phyloP scores from a whole-genome alignment of 1,140 invertebrate genomes.

The Ruditapes philippinarum region DNA sequence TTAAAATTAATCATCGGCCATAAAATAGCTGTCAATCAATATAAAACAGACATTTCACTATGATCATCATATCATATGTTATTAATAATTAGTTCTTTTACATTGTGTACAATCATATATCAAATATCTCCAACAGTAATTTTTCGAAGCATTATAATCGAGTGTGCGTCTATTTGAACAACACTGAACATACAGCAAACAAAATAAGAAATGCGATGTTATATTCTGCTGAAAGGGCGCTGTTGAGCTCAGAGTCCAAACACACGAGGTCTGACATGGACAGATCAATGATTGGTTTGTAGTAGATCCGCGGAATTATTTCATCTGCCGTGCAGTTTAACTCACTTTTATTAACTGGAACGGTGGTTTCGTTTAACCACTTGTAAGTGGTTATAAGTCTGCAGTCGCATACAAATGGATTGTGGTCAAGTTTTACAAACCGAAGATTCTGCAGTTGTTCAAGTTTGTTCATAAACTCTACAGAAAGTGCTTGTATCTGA shows the following conservation, averaged over 20 bases:
- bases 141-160: too few species aligned
- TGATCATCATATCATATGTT: too few species aligned
- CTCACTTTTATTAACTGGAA: conserved; percentile 46
- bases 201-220: too few species aligned
- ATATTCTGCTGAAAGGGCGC: conserved; percentile 16
- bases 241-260: neutral
- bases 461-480: conserved; percentile 37
- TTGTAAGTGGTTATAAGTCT: conserved; percentile 41
- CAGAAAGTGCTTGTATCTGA: neutral
- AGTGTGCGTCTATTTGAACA: too few species aligned
- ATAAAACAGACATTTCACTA: too few species aligned
- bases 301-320: conserved; percentile 20
- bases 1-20: too few species aligned
- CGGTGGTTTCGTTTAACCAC: conserved; percentile 53
- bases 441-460: conserved; percentile 8
- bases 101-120: too few species aligned
- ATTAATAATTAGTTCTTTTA: too few species aligned
- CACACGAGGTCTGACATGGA: conserved; percentile 2
- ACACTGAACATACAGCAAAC: too few species aligned
- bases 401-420: conserved; percentile 59
- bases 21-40: too few species aligned
- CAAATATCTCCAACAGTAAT: too few species aligned
- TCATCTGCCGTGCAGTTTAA: neutral
- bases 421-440: conserved; percentile 40
- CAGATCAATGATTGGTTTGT: conserved; percentile 22